Percentiles rank a stretch among this genome's conserved stretches.
Conservation (phyloP, 2,888 invertebrate genomes). For the Drosophila paramelanica region DNA sequence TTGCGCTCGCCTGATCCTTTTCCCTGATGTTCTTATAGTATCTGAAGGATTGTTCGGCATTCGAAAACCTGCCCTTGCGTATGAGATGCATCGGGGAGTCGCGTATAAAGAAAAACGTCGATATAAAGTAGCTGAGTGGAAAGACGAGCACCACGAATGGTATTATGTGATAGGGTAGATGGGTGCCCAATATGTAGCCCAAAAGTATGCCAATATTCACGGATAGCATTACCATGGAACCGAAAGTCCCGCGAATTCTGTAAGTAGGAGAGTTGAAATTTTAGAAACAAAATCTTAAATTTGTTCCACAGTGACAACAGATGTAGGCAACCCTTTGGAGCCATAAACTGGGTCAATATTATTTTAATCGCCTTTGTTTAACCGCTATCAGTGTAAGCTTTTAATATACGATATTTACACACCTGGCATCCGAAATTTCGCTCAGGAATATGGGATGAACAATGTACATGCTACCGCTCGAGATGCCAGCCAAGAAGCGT, state of each 20-base stretch:
- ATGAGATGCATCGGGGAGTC: constrained; percentile 82
- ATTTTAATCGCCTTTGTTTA: constrained; percentile 11
- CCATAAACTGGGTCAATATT: constrained; percentile 13
- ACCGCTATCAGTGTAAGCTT: background rate
- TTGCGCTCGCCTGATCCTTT: constrained; percentile 25
- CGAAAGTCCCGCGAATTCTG: constrained; percentile 82
- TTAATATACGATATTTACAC: constrained; percentile 37
- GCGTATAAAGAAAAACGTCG: constrained; percentile 63
- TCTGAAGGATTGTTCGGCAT: constrained; percentile 76
- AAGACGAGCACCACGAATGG: constrained; percentile 70
- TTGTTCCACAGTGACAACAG: background rate
- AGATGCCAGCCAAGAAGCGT: constrained; percentile 70
- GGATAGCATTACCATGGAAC: constrained; percentile 78
- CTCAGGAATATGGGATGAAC: constrained; percentile 76
- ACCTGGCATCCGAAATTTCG: constrained; percentile 73
- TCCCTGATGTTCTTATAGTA: constrained; percentile 79
- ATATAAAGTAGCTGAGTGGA: constrained; percentile 69
- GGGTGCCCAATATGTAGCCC: constrained; percentile 79
- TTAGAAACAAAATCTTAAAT: background rate
- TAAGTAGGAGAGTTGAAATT: constrained; percentile 4
- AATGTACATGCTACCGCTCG: constrained; percentile 74
- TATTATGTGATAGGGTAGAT: constrained; percentile 71
- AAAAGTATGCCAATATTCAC: constrained; percentile 79
- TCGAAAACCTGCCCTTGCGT: constrained; percentile 55
- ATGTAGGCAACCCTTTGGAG: background rate